Conservation (phyloP, 1,140 invertebrate species). For the Archivesica marissinica region DNA sequence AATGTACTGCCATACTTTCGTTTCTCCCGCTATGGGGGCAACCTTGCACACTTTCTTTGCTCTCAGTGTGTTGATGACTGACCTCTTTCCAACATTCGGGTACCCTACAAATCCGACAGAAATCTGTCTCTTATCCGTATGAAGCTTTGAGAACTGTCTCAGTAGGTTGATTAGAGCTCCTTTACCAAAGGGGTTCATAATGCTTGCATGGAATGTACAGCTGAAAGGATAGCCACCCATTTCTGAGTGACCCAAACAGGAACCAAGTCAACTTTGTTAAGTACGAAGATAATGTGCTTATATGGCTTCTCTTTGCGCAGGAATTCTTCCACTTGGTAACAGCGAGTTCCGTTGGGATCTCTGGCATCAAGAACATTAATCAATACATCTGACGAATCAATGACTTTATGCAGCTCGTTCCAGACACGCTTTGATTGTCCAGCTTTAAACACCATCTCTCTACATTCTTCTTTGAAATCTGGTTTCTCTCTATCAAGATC, state of each 20-base stretch:
- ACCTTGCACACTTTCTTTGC: constrained; percentile 92
- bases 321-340: constrained; percentile 95
- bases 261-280: constrained; percentile 97
- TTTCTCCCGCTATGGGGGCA: constrained; percentile 99
- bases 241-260: constrained; percentile 97
- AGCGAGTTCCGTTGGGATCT: constrained; percentile 97
- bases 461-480: constrained; percentile 79
- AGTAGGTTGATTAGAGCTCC: constrained; percentile 98
- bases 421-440: constrained; percentile 99
- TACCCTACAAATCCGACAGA: constrained; percentile 99
- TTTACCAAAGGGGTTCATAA: constrained; percentile 99
- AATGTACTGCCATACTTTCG: constrained; percentile 99
- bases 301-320: constrained; percentile 95
- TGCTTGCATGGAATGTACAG: constrained; percentile 99
- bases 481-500: constrained; percentile 88
- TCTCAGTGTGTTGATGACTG: constrained; percentile 97
- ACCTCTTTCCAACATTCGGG: constrained; percentile 99
- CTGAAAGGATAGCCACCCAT: constrained; percentile 96
- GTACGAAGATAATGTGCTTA: constrained; percentile 97
- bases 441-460: constrained; percentile 85
- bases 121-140: constrained; percentile 98
- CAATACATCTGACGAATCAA: constrained; percentile 99
- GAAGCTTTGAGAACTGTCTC: constrained; percentile 98
- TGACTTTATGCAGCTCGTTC: constrained; percentile 99
- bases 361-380: constrained; percentile 96